Evolutionary conservation across 2,888 invertebrate genomes (phyloP), one percentile per base, ranked within the genome.

Genomic region (Himalopsyche kuldschensis): DNA sequence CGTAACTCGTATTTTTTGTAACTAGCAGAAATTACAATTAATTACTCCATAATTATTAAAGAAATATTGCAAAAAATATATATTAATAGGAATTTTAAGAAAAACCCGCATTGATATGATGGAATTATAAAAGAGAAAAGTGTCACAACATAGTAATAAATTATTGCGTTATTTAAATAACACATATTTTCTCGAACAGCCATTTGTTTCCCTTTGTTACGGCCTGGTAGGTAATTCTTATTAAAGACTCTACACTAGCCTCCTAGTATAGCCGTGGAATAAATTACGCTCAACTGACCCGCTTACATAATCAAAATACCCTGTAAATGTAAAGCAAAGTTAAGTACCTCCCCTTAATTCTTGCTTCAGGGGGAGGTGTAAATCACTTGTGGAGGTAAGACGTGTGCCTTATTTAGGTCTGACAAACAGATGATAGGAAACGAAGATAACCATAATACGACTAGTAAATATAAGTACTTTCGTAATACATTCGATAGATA

Each of bases 281-380:
- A 86, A 86, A 85, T 86, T 84, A 77, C 10, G 63, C 31, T 78
- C 69, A 41, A 41, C 83, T 85, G 86, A 86, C 86, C 86, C 82
- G 81, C 76, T 86, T 86, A 80, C 85, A 86, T 86, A 86, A 86
- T 86, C 82, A 82, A 86, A 55, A 55, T 55, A 55, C 8, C 55
- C 55, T 78, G 82, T 81, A 80, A 63, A 80, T 78, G 82, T 81
- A 80, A 63, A 80, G 79, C 80, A 84, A 82, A 15, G 41, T 41
- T 41, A 41, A 78, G 81, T 84, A 78, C 84, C 46, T 76, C 32
- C 31, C 11, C 41, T 2, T 79, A 69, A 69, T 47, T 78, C 75
- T 78, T n/a, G 35, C 78, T 47, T 41, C 63, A 31, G 15, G 79
- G 77, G 55, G 69, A 75, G 84, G 81, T 24, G 81, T 81, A 83